These are phyloP conservation scores for Netelia inedita DNA, from an alignment of 2,888 invertebrate species.

Conservation along the genomic window DNA sequence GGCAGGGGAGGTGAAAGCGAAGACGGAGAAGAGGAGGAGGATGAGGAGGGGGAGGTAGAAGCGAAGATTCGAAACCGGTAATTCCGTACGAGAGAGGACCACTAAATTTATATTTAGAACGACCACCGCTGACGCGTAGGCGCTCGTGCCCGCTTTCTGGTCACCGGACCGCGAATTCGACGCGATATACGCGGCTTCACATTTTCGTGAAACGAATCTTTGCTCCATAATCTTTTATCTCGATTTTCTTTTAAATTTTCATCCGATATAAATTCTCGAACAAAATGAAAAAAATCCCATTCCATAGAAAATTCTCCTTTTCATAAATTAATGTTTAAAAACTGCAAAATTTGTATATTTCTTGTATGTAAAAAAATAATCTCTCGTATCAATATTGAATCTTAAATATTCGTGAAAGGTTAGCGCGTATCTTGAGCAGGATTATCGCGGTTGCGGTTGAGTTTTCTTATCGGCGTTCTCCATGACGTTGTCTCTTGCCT, in stretches of 20 bases:
- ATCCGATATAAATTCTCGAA: neutral
- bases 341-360: no score
- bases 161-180: slow-evolving; percentile 75
- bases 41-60: slow-evolving; percentile 29
- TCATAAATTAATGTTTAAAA: neutral
- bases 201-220: slow-evolving; percentile 33
- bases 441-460: slow-evolving; percentile 47
- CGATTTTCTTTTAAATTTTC: neutral
- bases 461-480: slow-evolving; percentile 13
- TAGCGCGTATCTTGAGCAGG: slow-evolving; percentile 23
- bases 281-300: no score
- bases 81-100: slow-evolving; percentile 77
- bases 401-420: slow-evolving; percentile 2
- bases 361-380: neutral
- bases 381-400: neutral
- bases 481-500: slow-evolving; percentile 19
- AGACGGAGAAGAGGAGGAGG: slow-evolving; percentile 50
- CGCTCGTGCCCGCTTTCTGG: slow-evolving; percentile 72
- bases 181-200: slow-evolving; percentile 3
- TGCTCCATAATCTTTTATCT: slow-evolving; percentile 12
- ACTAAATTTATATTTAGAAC: slow-evolving; percentile 79
- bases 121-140: slow-evolving; percentile 79
- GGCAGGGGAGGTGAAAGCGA: slow-evolving; percentile 11
- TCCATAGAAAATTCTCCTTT: neutral
- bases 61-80: slow-evolving; percentile 81